These are phyloP conservation scores for Amblyopsis hoosieri DNA, from an alignment of 2,797 vertebrate genomes.

Conservation along the genomic window DNA sequence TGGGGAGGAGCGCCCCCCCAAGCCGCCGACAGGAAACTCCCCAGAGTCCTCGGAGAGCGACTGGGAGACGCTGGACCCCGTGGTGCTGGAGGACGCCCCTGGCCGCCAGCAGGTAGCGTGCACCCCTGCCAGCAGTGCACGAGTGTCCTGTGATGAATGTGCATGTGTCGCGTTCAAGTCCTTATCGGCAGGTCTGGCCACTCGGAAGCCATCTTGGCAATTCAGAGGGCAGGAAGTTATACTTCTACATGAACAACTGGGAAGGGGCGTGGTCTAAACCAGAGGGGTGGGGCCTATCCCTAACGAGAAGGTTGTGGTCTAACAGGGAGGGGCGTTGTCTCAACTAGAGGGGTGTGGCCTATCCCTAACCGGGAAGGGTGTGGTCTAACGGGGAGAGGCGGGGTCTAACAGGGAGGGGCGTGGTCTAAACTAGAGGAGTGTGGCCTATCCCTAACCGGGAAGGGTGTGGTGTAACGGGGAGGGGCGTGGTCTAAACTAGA, in stretches of 20 bases:
- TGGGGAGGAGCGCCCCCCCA: constrained; percentile 67
- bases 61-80: constrained; percentile 95
- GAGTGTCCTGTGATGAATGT: too few species aligned
- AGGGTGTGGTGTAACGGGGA: background rate
- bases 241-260: too few species aligned
- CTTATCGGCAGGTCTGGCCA: too few species aligned
- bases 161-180: too few species aligned
- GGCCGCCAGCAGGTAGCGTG: constrained; percentile 25
- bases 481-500: background rate
- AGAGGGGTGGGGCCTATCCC: too few species aligned
- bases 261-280: too few species aligned
- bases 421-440: background rate
- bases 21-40: constrained; percentile 79
- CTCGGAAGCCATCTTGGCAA: too few species aligned
- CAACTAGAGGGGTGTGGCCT: too few species aligned
- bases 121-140: too few species aligned
- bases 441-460: constrained; percentile 20
- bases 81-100: constrained; percentile 80
- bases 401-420: background rate
- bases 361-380: too few species aligned
- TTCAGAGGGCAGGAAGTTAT: too few species aligned
- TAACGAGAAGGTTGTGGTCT: rapidly evolving
- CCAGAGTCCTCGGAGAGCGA: constrained; percentile 91
- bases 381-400: constrained; percentile 29
- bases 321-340: constrained; percentile 11